These are phyloP conservation scores for Enteromius argenteus DNA, from an alignment of 2,797 vertebrate genomes.

Conservation along the genomic window DNA sequence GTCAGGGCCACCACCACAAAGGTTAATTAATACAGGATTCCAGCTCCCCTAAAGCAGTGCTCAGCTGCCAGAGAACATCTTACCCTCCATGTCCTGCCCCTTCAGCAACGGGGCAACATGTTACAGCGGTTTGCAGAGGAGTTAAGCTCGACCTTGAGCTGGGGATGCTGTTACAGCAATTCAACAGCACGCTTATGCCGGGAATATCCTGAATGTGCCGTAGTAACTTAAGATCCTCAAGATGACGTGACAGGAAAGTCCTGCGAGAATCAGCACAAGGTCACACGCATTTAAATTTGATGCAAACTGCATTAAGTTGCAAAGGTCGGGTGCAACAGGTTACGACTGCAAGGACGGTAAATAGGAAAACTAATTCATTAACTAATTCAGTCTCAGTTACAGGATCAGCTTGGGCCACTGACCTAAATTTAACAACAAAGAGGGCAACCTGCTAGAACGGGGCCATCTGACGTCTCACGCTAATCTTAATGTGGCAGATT, in stretches of 20 bases:
- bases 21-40: constrained; percentile 85
- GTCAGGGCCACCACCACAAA: constrained; percentile 77
- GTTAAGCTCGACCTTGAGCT: constrained; percentile 42
- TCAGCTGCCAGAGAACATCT: constrained; percentile 76
- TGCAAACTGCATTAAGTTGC: constrained; percentile 42
- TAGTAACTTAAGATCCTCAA: constrained; percentile 20
- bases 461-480: constrained; percentile 79
- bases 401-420: constrained; percentile 73
- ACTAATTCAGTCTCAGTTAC: constrained; percentile 69
- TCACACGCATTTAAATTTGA: constrained; percentile 46
- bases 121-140: constrained; percentile 29
- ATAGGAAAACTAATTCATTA: constrained; percentile 28
- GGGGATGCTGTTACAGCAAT: constrained; percentile 27
- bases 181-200: constrained; percentile 21
- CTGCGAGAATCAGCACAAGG: constrained; percentile 27
- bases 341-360: constrained; percentile 4
- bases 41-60: constrained; percentile 63
- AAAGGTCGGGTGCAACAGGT: constrained; percentile 43
- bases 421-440: constrained; percentile 79
- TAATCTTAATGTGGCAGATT: constrained; percentile 81
- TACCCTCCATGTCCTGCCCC: constrained; percentile 58
- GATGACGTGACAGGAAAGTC: constrained; percentile 37
- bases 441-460: constrained; percentile 75
- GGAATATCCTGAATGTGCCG: constrained; percentile 38
- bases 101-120: constrained; percentile 37